Evolutionary conservation across 2,888 invertebrate genomes (phyloP).

Genomic region (Sarcophaga variegata): DNA sequence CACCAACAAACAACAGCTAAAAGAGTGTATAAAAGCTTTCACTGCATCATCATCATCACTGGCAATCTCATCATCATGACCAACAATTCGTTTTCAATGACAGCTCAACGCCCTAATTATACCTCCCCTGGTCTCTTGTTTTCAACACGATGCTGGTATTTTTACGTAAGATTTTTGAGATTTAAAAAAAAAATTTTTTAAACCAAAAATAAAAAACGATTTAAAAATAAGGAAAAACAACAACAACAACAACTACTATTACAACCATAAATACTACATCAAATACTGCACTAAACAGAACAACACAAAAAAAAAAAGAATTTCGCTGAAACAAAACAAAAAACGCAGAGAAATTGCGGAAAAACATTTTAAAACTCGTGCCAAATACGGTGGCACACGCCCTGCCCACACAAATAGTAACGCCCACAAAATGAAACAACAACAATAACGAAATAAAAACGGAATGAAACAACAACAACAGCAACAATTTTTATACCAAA

Average conservation of each 20-base stretch:
- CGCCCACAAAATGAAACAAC: constrained; percentile 46
- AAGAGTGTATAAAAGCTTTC: constrained; percentile 31
- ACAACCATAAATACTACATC: no score
- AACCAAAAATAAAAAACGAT: background rate
- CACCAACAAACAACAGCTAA: background rate
- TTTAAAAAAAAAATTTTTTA: background rate
- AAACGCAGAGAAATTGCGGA: background rate
- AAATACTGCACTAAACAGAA: background rate
- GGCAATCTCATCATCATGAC: constrained; percentile 7
- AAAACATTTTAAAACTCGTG: constrained; percentile 41
- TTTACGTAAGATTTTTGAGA: constrained; percentile 42
- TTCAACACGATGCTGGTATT: background rate
- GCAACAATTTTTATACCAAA: no score
- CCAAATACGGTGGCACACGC: constrained; percentile 53
- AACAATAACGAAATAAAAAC: background rate
- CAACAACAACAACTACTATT: constrained; percentile 11
- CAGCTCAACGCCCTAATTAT: background rate
- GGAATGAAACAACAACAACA: background rate
- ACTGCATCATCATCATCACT: constrained; percentile 43
- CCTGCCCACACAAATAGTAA: constrained; percentile 53
- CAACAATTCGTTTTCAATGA: background rate
- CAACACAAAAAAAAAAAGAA: background rate
- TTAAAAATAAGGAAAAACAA: background rate
- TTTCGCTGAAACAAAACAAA: no score
- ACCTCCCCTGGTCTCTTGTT: background rate